Evolutionary conservation across 2,888 invertebrate species (phyloP), one percentile per base, ranked within the genome.

Genomic region (Rhimphoctona megacephalus): DNA sequence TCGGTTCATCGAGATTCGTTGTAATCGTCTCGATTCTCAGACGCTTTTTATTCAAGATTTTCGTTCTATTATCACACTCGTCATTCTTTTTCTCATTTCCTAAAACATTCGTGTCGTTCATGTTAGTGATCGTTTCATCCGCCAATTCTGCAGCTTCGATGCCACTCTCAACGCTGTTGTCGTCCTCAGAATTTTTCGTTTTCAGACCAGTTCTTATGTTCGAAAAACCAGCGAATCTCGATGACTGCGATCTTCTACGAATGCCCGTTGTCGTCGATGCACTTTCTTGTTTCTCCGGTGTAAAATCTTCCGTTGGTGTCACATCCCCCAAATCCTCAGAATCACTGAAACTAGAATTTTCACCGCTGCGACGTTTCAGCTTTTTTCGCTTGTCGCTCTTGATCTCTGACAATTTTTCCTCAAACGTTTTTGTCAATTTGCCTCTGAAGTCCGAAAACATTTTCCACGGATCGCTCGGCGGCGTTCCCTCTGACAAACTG

Each of bases 351-450:
- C 95, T 96, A 0, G 96, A 97, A 92, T 96, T 96, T 39, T 96
- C 96, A 91, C 96, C 95, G 88, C 95, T 96, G 80, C 95, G 93
- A 85, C 94, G 93, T 91, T 95, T 95, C 66, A 90, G 90, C 73
- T 90, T 91, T 66, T 90, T 91, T 88, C 92, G 94, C 94, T 95
- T 95, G 89, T 96, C 96, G 87, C 94, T 95, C 89, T 97, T 97
- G 82, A 96, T 96, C 91, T 96, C 96, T 14, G 96, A 96, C 83
- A 97, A 95, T 94, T 97, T 97, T 86, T 97, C 97, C 92, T 97
- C 97, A 72, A 97, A 97, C 54, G 97, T 97, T 92, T 97, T 97
- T 57, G 97, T 96, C 87, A 97, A 96, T 94, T 97, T 97, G 73
- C 96, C 97, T 93, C 95, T 96, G 82, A 97, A 96, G 89, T 97